A percentile compares a stretch with the other conserved stretches of the same genome.
Conservation (phyloP, 2,888 invertebrate species). For the Drosophila neutralis region DNA sequence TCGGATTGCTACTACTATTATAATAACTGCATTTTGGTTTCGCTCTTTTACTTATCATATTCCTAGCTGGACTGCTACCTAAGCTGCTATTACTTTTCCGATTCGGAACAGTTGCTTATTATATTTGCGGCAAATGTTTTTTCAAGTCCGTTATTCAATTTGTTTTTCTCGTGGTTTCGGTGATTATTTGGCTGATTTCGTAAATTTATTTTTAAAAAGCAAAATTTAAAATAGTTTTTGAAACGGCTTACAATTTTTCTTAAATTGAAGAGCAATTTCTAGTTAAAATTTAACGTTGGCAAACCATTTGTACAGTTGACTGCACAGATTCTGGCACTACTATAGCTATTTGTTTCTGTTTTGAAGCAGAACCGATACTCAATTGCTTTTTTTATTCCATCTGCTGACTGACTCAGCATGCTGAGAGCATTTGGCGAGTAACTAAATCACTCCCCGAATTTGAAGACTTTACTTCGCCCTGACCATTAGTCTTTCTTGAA, state of each 20-base stretch:
- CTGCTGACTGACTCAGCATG: neutral
- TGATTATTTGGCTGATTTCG: too few relatives aligned
- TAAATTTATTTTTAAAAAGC: too few relatives aligned
- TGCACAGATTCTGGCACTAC: neutral
- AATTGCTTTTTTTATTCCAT: neutral
- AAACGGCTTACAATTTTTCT: too few relatives aligned
- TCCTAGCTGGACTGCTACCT: too few relatives aligned
- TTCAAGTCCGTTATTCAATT: too few relatives aligned
- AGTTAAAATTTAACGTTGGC: neutral
- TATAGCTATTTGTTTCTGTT: neutral
- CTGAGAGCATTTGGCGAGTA: neutral
- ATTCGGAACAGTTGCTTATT: too few relatives aligned
- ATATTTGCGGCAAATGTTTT: too few relatives aligned
- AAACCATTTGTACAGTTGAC: neutral
- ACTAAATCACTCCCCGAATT: conserved; percentile 1
- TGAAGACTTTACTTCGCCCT: conserved; percentile 2
- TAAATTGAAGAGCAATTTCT: neutral
- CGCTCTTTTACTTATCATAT: neutral
- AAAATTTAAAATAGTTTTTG: too few relatives aligned
- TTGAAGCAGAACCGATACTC: neutral
- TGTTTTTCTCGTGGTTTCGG: too few relatives aligned
- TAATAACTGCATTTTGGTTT: neutral
- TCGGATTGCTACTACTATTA: neutral
- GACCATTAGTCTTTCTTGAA: conserved; percentile 28
- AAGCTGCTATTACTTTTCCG: neutral